Evolutionary conservation across 2,888 invertebrate genomes (phyloP), one percentile per base, ranked within the genome.

Genomic region (Calameuta idolon): DNA sequence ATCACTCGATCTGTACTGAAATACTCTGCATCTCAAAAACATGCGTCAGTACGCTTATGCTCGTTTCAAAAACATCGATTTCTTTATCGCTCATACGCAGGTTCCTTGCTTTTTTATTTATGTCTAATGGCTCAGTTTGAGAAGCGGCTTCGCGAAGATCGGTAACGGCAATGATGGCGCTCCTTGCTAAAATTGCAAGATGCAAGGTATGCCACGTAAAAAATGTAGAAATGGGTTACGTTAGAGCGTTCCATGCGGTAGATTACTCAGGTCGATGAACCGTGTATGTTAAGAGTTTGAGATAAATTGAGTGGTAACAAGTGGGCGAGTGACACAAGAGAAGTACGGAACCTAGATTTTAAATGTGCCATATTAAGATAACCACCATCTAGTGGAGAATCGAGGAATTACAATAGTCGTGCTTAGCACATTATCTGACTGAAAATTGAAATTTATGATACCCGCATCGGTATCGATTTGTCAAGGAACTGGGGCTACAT

Each of bases 141-240:
- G 75, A 34, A 69, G 69, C 35, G 71, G 33, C 73, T 79, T 78
- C 73, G 73, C 77, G 69, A 74, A 23, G 71, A 31, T 23, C 11
- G 69, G 69, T 34, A 33, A 68, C 69, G 34, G 69, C 79, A 74
- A 82, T 74, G 80, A 89, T 89, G 89, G 85, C 87, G 79, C 81
- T 87, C 55, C 84, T 89, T 76, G 81, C 77, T 76, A 87, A 83
- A 83, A 83, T 85, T 11, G 82, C 80, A n/a, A 85, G 79, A 78
- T 79, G 74, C 77, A 86, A 89, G 88, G 89, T 89, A 86, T 73
- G 34, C 37, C 9, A 12, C 34, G 37, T 15, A 9, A 23, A n/a
- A 74, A 35, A 74, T 30, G 3, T 33, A 74, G 30, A 74, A 35
- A 74, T 33, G 35, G 12, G 35, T 12, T 23, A 35, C 33, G 23